These are phyloP conservation scores for Panonychus citri DNA, from an alignment of 1,140 invertebrate species.

Conservation along the genomic window DNA sequence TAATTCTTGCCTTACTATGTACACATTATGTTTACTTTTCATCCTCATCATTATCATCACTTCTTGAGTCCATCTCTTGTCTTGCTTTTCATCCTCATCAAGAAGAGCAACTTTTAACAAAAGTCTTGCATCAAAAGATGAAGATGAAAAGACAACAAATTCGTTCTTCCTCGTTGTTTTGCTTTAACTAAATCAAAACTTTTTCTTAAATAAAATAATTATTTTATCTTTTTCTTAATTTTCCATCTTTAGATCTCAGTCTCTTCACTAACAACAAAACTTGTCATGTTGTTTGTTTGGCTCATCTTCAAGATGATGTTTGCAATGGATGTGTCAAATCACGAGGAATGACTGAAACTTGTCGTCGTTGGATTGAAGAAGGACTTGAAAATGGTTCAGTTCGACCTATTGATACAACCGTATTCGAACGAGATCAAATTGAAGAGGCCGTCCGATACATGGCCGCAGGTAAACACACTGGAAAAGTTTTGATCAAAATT, in stretches of 20 bases:
- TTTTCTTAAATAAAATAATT: slow-evolving; percentile 63
- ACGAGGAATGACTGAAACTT: not conserved
- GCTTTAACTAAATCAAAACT: slow-evolving; percentile 25
- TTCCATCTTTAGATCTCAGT: slow-evolving; percentile 81
- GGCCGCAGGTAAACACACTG: slow-evolving; percentile 32
- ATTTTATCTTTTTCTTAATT: slow-evolving; percentile 26
- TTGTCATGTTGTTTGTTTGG: not conserved
- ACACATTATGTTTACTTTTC: too few relatives aligned
- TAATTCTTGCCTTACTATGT: too few relatives aligned
- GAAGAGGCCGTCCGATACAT: slow-evolving; percentile 31
- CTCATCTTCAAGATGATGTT: not conserved
- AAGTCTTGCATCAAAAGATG: too few relatives aligned
- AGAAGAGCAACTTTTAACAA: too few relatives aligned
- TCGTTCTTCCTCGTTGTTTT: too few relatives aligned
- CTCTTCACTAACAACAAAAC: slow-evolving; percentile 28
- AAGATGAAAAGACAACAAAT: too few relatives aligned
- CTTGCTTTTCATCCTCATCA: too few relatives aligned
- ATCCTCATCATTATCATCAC: too few relatives aligned
- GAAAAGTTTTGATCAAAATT: slow-evolving; percentile 32
- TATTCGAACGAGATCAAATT: slow-evolving; percentile 27
- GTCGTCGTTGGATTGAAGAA: slow-evolving; percentile 22
- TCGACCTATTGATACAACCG: slow-evolving; percentile 46
- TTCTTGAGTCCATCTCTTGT: too few relatives aligned
- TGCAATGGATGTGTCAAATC: not conserved
- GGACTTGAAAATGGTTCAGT: slow-evolving; percentile 67